These are phyloP conservation scores for Panthera leo DNA, from an alignment of 2,113 vertebrate genomes.

Conservation along the genomic window DNA sequence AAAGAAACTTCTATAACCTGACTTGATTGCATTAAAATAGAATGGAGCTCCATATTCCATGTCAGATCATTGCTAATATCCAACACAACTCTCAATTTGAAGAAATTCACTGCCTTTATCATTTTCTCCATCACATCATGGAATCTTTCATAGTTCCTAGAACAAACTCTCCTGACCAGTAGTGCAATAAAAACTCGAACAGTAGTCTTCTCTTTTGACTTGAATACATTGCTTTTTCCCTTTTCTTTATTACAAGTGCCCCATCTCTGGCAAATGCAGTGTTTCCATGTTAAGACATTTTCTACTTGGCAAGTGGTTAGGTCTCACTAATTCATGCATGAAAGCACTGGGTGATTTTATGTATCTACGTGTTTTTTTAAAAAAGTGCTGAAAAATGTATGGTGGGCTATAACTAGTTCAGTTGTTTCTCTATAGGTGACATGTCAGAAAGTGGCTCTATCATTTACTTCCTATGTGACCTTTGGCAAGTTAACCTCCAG, in stretches of 20 bases:
- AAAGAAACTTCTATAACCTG: neutral
- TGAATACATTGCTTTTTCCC: neutral
- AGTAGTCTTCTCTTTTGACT: neutral
- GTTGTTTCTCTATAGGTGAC: neutral
- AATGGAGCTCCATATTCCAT: neutral
- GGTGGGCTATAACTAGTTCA: neutral
- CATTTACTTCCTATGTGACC: neutral
- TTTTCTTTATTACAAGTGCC: neutral
- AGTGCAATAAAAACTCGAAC: neutral
- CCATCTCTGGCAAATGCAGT: neutral
- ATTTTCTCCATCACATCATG: neutral
- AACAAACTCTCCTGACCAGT: neutral
- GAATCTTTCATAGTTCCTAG: neutral
- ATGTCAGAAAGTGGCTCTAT: neutral
- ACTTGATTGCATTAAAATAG: neutral
- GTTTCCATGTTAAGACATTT: neutral
- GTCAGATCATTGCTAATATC: neutral
- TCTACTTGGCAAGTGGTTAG: neutral
- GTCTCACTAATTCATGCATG: constrained; percentile 11
- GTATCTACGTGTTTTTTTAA: neutral
- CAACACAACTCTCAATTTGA: neutral
- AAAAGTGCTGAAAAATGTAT: neutral
- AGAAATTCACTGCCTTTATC: neutral
- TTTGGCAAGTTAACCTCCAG: neutral
- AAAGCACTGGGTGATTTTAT: constrained; percentile 24